Percentiles rank a stretch among this genome's conserved stretches.
These are phyloP conservation scores for Troglohyphantes excavatus DNA, from an alignment of 2,888 invertebrate species.

Conservation along the genomic window DNA sequence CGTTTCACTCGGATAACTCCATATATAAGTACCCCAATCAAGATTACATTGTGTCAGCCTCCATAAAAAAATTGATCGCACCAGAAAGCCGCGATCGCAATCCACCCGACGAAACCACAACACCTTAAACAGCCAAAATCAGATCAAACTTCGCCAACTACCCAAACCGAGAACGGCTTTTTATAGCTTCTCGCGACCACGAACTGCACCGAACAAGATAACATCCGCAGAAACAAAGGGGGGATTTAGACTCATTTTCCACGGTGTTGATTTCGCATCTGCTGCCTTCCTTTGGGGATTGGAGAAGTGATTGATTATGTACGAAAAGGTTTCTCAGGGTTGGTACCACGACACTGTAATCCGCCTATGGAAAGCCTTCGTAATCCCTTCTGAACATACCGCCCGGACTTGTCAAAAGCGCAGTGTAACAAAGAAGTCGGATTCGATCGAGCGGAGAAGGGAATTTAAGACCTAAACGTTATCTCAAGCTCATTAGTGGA, in stretches of 20 bases:
- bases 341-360: slow-evolving; percentile 1
- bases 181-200: no score
- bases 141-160: neutral
- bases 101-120: neutral
- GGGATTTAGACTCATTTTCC: slow-evolving; percentile 3
- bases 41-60: neutral
- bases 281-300: neutral
- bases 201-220: neutral
- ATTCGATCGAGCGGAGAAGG: neutral
- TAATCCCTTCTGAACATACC: slow-evolving; percentile 20
- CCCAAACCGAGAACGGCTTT: no score
- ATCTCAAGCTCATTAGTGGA: no score
- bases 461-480: neutral
- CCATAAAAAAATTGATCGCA: neutral
- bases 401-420: slow-evolving; percentile 27
- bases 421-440: slow-evolving; percentile 10
- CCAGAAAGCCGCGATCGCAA: neutral
- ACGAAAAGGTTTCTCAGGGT: slow-evolving; percentile 22
- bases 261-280: neutral
- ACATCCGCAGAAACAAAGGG: neutral
- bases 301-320: slow-evolving; percentile 39
- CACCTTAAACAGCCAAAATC: neutral
- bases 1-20: neutral
- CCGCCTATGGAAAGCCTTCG: neutral
- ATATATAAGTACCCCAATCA: neutral